Evolutionary conservation across 2,113 vertebrate species (phyloP), one percentile per base, ranked within the genome.

Genomic region (Hyla sarda): DNA sequence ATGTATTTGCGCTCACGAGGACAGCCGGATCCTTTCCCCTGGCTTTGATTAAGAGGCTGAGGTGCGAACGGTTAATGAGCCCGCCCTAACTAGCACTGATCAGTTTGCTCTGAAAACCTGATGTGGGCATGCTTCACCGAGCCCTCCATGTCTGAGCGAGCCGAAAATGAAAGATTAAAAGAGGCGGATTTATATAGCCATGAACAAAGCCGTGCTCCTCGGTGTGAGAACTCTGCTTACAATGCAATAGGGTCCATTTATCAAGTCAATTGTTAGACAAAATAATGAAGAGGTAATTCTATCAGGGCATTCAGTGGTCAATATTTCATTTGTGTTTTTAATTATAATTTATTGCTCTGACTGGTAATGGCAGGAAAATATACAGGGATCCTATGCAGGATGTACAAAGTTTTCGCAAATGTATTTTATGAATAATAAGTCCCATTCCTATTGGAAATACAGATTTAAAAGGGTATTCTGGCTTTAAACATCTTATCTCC

Each of bases 1-100:
- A 86, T 86, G 23, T 71, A 86, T 80, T 79, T 86, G 41, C 30
- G 75, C 84, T 72, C 75, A 54, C 19, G 62, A 85, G 74, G 73
- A 86, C 82, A 62, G 82, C 54, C 82, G 32, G 72, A 84, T 80
- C 60, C 71, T 80, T 79, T 78, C 62, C 58, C 62, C 62, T 80
- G 84, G 75, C 76, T 86, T 86, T 86, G 84, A 86, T 80, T 79
- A 86, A 86, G 60, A 80, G 84, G 60, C 84, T 80, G 48, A 86
- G 48, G 72, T 72, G 41, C 71, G 75, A 86, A 58, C 34, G 62
- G 84, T 79, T 86, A 86, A 86, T 86, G 84, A 86, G 75, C 62
- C 62, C 21, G 56, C 50, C 75, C 60, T 86, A 79, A 86, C 75
- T 23, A 86, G 75, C 23, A 45, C 84, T 86, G 75, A 86, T 86